Percentiles rank a stretch among this genome's conserved stretches.
These are phyloP conservation scores for Alsophila aescularia DNA, from an alignment of 2,888 invertebrate genomes.

Conservation along the genomic window DNA sequence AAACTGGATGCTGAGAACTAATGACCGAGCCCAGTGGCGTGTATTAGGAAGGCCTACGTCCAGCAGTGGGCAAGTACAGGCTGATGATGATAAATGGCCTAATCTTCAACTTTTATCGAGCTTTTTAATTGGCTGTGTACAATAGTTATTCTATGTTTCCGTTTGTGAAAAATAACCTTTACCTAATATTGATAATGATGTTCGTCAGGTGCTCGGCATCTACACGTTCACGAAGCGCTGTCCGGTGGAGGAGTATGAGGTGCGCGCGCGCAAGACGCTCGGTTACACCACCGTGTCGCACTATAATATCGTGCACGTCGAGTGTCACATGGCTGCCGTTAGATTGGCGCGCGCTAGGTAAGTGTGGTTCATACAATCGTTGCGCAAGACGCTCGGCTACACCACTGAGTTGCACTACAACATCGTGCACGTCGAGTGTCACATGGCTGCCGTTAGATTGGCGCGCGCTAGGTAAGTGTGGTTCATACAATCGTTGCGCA, in stretches of 20 bases:
- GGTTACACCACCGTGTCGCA: constrained; percentile 98
- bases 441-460: constrained; percentile 96
- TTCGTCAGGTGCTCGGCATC: constrained; percentile 91
- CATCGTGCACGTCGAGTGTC: constrained; percentile 99
- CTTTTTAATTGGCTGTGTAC: no score
- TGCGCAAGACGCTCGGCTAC: constrained; percentile 94
- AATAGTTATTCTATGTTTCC: no score
- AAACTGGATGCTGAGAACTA: no score
- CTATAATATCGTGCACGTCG: constrained; percentile 99
- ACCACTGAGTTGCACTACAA: constrained; percentile 99
- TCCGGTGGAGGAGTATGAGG: constrained; percentile 96
- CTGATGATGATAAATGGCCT: no score
- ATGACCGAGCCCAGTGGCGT: no score
- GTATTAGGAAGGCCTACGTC: no score
- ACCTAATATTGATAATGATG: not conserved
- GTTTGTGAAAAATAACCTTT: no score
- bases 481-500: no score
- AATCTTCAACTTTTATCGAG: no score
- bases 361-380: no score
- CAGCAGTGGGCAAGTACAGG: no score
- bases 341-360: constrained; percentile 85
- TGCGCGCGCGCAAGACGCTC: constrained; percentile 93
- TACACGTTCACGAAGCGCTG: constrained; percentile 98
- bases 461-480: constrained; percentile 82
- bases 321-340: constrained; percentile 99